Percentiles rank a stretch among this genome's conserved stretches.
phyloP scores from a whole-genome alignment of 2,888 invertebrate species.

The Nephrotoma flavescens region DNA sequence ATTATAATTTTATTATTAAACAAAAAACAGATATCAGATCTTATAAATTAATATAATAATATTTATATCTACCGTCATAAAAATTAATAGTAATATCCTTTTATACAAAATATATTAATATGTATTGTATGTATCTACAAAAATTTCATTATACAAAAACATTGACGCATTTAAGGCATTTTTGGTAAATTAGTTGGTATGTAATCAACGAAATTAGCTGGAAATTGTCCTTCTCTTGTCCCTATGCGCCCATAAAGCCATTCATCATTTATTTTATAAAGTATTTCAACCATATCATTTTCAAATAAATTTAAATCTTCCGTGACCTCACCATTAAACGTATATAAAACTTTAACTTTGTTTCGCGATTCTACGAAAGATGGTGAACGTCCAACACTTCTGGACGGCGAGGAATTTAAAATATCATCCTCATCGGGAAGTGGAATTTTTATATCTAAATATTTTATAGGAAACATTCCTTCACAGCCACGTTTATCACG shows the following conservation, averaged over 20 bases:
- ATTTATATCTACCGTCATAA: background rate
- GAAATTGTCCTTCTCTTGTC: slow-evolving; percentile 59
- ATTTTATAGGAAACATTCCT: slow-evolving; percentile 73
- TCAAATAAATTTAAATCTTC: slow-evolving; percentile 40
- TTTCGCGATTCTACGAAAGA: slow-evolving; percentile 5
- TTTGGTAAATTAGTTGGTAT: slow-evolving; percentile 34
- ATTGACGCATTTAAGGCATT: background rate
- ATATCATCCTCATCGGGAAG: slow-evolving; percentile 20
- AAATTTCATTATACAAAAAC: background rate
- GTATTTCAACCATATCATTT: slow-evolving; percentile 45
- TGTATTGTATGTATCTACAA: background rate
- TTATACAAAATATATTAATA: background rate
- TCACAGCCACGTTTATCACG: slow-evolving; percentile 45
- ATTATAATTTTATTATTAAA: background rate
- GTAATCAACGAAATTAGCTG: slow-evolving; percentile 56
- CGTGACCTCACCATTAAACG: slow-evolving; percentile 47
- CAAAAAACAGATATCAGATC: background rate
- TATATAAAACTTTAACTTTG: slow-evolving; percentile 51
- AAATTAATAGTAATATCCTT: background rate
- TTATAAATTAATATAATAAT: background rate
- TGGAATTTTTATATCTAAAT: slow-evolving; percentile 61
- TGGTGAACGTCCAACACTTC: background rate
- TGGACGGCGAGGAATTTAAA: background rate
- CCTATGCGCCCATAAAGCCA: slow-evolving; percentile 64
- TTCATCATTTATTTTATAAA: slow-evolving; percentile 54